These are phyloP conservation scores for Ceratina japonica DNA, from an alignment of 1,140 invertebrate species.

Conservation along the genomic window DNA sequence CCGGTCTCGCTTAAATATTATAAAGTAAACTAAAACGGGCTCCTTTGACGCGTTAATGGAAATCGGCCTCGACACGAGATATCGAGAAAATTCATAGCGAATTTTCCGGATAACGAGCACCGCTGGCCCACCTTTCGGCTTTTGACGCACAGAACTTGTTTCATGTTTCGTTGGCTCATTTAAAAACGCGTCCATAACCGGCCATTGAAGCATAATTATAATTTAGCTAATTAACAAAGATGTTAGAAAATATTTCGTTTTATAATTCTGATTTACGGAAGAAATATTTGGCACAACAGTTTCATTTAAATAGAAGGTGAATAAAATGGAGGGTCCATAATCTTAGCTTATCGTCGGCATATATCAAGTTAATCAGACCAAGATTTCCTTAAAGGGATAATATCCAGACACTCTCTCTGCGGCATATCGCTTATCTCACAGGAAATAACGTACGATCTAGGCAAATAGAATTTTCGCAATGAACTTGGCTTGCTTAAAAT, in stretches of 20 bases:
- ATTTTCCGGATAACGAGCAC: neutral
- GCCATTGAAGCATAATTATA: too few species aligned
- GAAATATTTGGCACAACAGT: too few species aligned
- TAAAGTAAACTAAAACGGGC: neutral
- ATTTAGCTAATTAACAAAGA: neutral
- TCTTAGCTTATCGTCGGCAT: neutral
- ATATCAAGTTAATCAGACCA: too few species aligned
- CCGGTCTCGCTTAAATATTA: constrained; percentile 6
- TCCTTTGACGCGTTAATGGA: constrained; percentile 4
- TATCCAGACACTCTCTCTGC: neutral
- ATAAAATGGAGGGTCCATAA: too few species aligned
- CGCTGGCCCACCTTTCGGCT: neutral
- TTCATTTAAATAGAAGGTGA: too few species aligned
- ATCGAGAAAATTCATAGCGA: neutral
- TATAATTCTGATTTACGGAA: too few species aligned
- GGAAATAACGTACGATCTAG: neutral
- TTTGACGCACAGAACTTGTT: neutral
- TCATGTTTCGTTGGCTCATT: neutral
- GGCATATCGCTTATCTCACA: neutral
- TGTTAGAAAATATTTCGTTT: neutral
- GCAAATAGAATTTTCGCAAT: neutral
- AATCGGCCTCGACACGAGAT: neutral
- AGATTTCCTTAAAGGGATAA: neutral
- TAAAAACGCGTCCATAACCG: too few species aligned
- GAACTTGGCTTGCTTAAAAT: neutral